Base-by-base conservation (phyloP, 1,140 invertebrate species). In the Harlomillsia oculata region DNA sequence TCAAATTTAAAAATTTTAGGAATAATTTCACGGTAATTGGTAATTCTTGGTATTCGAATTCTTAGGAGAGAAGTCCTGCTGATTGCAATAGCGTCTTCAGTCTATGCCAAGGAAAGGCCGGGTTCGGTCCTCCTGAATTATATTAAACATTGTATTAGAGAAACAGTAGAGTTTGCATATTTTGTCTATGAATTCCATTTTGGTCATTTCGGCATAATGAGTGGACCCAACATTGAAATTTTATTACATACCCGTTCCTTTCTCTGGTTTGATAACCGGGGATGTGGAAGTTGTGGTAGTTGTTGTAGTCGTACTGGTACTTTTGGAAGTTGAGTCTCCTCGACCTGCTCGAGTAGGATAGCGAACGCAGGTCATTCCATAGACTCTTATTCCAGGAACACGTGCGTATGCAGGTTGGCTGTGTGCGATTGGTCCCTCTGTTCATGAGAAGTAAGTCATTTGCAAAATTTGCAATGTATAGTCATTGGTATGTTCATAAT, bases 351-450 rank as follows among this genome's bases (percentile, higher is more conserved):
- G 58, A 13, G 20, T 72, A 77, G 26, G 74, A 74, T 64, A 77
- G 74, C 0, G 86, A 83, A 71, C 90, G 92, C 81, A 93, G 2
- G 60, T 62, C 90, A 94, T 94, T 44, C 88, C 90, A 66, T 89
- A 93, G 4, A 93, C 88, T 58, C 88, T 76, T 56, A 92, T 91
- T 1, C 89, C 88, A 2, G 89, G 89, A 13, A 94, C 89, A 60
- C 88, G 87, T 1, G 89, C 90, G 69, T 93, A 94, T 0, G 87
- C 88, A 4, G 90, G 89, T 68, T 92, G 87, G 71, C 91, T 87
- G 71, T 94, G 90, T 14, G 85, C 87, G 80, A 92, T 89, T 51
- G 90, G 90, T 21, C 89, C 90, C 72, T 92, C 88, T 89, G 72
- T 5, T n/a, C 50, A 25, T 25, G 55, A 57, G 48, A 37, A 46